phyloP scores from a whole-genome alignment of 2,113 vertebrate species.

The Trichomycterus rosablanca region DNA sequence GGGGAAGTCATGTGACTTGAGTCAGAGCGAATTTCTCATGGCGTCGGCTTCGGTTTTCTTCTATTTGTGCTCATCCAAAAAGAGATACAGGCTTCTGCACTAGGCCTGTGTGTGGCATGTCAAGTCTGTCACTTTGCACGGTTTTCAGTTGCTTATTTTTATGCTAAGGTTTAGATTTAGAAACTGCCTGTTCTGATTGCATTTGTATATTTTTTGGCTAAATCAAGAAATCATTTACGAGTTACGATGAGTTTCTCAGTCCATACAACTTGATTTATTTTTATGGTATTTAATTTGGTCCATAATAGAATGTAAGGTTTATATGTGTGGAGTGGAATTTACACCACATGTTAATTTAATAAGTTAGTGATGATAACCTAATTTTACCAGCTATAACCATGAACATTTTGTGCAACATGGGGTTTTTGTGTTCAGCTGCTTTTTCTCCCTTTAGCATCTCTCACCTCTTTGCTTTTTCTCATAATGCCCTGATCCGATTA shows the following conservation, averaged over 20 bases:
- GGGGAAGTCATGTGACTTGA: conserved; percentile 39
- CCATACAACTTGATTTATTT: not conserved
- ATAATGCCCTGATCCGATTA: conserved; percentile 58
- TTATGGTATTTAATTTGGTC: not conserved
- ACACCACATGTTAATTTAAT: too few relatives aligned
- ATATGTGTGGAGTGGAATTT: too few relatives aligned
- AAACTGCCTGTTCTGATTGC: not conserved
- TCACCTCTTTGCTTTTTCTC: conserved; percentile 32
- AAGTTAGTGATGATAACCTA: too few relatives aligned
- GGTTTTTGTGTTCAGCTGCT: not conserved
- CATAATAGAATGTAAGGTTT: too few relatives aligned
- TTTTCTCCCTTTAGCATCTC: too few relatives aligned
- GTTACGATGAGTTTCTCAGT: not conserved
- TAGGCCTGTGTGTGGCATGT: not conserved
- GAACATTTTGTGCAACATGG: too few relatives aligned
- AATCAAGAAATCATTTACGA: conserved; percentile 3
- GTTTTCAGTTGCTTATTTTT: not conserved
- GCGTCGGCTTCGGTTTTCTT: conserved; percentile 29
- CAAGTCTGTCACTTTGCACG: conserved; percentile 1
- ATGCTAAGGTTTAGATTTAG: not conserved
- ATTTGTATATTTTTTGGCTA: not conserved
- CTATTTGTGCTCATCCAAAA: conserved; percentile 24
- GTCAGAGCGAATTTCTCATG: conserved; percentile 39
- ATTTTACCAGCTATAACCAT: too few relatives aligned
- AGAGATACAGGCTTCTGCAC: too few relatives aligned